Evolutionary conservation across 1,140 invertebrate species (phyloP), one percentile per base, ranked within the genome.

Genomic region (Chironomus striatipennis): DNA sequence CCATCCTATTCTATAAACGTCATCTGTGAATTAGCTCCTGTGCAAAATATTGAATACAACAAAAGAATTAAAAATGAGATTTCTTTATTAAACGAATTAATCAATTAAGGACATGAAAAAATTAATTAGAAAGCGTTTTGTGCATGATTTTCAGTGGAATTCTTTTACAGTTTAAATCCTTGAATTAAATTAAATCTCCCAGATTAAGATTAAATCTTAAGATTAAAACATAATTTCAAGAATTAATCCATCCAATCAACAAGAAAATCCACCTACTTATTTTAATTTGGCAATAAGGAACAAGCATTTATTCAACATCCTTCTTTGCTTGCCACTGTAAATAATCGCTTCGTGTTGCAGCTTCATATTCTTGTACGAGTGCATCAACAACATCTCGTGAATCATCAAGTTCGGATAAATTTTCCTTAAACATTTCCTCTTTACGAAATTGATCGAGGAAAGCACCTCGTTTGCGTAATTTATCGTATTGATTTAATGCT

Each of bases 401-500:
- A 76, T 89, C 86, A 84, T 98, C 96, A 79, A 99, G 85, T 81
- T 98, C 97, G 77, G 93, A 90, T 8, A 98, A 82, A 84, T 93
- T 95, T 65, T 98, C 93, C 79, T 91, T 87, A 80, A 97, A 96
- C 89, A 96, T 95, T 72, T 90, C 88, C 80, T 98, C 95, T 80
- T 98, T 97, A 24, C 91, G 87, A 81, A 98, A 99, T 82, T 98
- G 95, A 78, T 98, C 96, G 75, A 99, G 84, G 81, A 98, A 99
- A 5, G 97, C 97, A 82, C 97, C 94, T 65, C 96, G 87, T 82
- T 98, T 98, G 73, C 94, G 87, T 17, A 99, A 83, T 84, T 98
- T 98, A 80, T 98, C 96, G 81, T 93, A 99, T 79, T 98, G 96
- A 76, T 88, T 86, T 9, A 98, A 80, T n/a, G 47, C 47, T 15